These are phyloP conservation scores for Chionomys nivalis DNA, from an alignment of 2,113 vertebrate genomes.

Conservation along the genomic window DNA sequence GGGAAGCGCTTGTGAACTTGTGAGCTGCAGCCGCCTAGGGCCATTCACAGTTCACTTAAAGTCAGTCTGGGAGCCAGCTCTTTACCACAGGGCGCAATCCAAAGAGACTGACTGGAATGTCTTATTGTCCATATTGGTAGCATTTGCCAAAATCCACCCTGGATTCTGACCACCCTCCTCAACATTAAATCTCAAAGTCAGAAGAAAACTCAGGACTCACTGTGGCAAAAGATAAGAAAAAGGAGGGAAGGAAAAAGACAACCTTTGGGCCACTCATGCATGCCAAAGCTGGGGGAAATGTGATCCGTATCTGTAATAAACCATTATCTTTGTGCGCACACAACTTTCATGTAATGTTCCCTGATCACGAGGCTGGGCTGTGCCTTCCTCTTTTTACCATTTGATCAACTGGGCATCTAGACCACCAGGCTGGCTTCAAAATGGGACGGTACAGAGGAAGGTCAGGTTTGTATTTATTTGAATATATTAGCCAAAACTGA, in stretches of 20 bases:
- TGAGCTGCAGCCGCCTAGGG: neutral
- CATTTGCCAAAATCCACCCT: neutral
- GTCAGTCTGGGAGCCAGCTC: neutral
- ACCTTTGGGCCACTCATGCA: fast-evolving
- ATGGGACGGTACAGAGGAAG: neutral
- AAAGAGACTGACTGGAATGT: neutral
- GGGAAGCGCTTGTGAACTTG: neutral
- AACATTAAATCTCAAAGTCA: neutral
- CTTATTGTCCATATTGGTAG: neutral
- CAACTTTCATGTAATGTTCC: neutral
- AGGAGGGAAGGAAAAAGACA: neutral
- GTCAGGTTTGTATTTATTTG: neutral
- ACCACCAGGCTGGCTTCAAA: neutral
- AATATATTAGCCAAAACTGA: neutral
- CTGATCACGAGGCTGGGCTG: neutral
- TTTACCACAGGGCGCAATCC: neutral
- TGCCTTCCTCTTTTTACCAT: neutral
- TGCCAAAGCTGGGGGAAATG: neutral
- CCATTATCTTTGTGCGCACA: neutral
- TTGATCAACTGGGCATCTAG: neutral
- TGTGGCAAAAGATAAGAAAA: neutral
- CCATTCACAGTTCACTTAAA: neutral
- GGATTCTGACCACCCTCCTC: neutral
- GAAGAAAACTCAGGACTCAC: neutral
- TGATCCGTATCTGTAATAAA: neutral